These are phyloP conservation scores for Latheticus oryzae DNA, from an alignment of 2,888 invertebrate genomes.

Conservation along the genomic window DNA sequence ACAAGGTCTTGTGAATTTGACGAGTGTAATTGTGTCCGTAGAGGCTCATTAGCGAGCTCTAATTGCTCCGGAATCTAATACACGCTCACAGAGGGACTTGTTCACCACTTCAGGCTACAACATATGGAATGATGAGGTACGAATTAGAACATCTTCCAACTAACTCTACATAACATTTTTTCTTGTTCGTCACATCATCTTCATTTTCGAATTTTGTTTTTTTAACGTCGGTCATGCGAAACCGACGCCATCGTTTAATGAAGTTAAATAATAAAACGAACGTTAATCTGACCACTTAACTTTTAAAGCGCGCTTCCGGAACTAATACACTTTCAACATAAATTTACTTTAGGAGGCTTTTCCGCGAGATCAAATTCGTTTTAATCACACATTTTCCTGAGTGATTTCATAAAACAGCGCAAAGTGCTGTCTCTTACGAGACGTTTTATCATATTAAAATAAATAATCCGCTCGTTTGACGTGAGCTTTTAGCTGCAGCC, in stretches of 20 bases:
- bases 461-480: constrained; percentile 59
- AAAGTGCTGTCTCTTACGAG: constrained; percentile 58
- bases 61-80: constrained; percentile 64
- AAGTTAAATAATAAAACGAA: constrained; percentile 52
- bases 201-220: too few species aligned
- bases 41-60: constrained; percentile 63
- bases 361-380: constrained; percentile 63
- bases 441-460: constrained; percentile 60
- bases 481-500: constrained; percentile 57
- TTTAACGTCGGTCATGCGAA: too few species aligned
- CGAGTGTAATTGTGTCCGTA: constrained; percentile 63
- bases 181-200: constrained; percentile 13
- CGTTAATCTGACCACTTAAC: constrained; percentile 59
- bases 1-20: constrained; percentile 52
- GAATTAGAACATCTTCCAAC: too few species aligned
- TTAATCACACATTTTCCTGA: constrained; percentile 62
- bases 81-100: constrained; percentile 51
- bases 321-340: constrained; percentile 59
- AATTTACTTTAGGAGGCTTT: constrained; percentile 60
- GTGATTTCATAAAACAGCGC: constrained; percentile 59
- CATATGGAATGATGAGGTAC: too few species aligned
- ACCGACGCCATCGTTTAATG: constrained; percentile 43
- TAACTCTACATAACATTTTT: too few species aligned
- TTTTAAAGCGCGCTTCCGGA: constrained; percentile 55
- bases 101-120: constrained; percentile 18